These are phyloP conservation scores for Dermochelys coriacea DNA, from an alignment of 2,797 vertebrate species.

Conservation along the genomic window DNA sequence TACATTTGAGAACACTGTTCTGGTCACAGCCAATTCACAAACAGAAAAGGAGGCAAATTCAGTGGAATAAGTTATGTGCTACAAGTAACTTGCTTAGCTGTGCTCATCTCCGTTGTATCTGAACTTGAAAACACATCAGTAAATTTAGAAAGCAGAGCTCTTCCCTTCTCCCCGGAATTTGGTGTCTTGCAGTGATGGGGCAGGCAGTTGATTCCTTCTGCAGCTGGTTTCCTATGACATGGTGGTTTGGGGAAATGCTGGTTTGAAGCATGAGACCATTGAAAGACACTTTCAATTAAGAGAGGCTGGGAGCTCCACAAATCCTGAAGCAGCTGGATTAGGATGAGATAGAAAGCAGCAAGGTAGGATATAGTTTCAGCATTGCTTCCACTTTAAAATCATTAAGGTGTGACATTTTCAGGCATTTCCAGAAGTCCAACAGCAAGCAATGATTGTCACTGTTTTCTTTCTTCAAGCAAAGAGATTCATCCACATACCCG, in stretches of 20 bases:
- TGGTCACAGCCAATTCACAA: slow-evolving; percentile 55
- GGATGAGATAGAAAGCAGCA: background rate
- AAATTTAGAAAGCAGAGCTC: background rate
- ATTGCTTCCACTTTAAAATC: background rate
- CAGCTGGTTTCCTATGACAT: background rate
- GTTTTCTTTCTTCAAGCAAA: background rate
- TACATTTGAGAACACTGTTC: slow-evolving; percentile 73
- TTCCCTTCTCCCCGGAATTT: fast-evolving
- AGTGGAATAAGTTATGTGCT: background rate
- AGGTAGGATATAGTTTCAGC: background rate
- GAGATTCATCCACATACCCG: background rate
- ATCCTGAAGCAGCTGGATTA: background rate
- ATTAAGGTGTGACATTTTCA: background rate
- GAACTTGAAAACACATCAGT: background rate
- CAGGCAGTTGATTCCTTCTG: fast-evolving
- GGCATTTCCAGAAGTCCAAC: background rate
- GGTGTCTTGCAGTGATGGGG: background rate
- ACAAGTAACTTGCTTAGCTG: slow-evolving; percentile 4
- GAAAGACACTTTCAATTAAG: background rate
- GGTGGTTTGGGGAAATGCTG: background rate
- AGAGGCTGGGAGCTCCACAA: background rate
- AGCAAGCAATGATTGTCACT: background rate
- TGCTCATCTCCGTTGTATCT: background rate
- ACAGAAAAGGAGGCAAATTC: slow-evolving; percentile 25
- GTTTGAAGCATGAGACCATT: background rate